Base-by-base conservation (phyloP, 2,113 vertebrate genomes). In the Apistogramma diplotaenia region DNA sequence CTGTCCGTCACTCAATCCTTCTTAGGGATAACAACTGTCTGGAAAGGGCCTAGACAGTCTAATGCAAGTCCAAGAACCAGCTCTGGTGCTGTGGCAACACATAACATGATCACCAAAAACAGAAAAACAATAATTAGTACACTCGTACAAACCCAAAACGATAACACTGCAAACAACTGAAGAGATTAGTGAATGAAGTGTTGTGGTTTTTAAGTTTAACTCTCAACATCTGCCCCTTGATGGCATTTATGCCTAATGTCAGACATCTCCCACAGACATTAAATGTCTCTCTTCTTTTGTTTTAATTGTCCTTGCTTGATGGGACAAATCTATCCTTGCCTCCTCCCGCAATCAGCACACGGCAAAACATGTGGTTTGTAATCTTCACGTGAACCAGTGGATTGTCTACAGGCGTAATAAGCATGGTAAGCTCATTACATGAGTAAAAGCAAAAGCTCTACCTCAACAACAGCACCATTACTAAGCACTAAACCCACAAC, bases 391-490 rank as follows among this genome's bases (percentile, higher is more conserved):
- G 89, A 93, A 91, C 73, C 61, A 18, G 62, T 81, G 85, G 88
- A 85, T 84, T 83, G 86, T 85, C 83, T 81, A 81, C 37, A 74
- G 55, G 77, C 31, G 71, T 83, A 88, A 89, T 81, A 84, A 87
- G 61, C 83, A 60, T 35, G 56, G 37, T 93, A 94, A 94, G 91
- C 92, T 83, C 67, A 93, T 95, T 93, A 94, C 85, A 65, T 11
- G 57, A 88, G 79, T 70, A 59, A 83, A 53, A 85, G 65, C 79
- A 86, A 89, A 84, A 51, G 65, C 73, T 67, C 72, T 25, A 40
- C 79, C 33, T 29, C 67, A 78, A 88, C 78, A 81, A 77, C 35
- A 77, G 59, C 37, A 49, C 37, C 81, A 75, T 74, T 73, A 84
- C 81, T 37, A 77, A 79, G 76, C 70, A 89, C 51, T 49, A 85